Evolutionary conservation across 1,140 invertebrate species (phyloP), one percentile per base, ranked within the genome.

Genomic region (Bombus breviceps): DNA sequence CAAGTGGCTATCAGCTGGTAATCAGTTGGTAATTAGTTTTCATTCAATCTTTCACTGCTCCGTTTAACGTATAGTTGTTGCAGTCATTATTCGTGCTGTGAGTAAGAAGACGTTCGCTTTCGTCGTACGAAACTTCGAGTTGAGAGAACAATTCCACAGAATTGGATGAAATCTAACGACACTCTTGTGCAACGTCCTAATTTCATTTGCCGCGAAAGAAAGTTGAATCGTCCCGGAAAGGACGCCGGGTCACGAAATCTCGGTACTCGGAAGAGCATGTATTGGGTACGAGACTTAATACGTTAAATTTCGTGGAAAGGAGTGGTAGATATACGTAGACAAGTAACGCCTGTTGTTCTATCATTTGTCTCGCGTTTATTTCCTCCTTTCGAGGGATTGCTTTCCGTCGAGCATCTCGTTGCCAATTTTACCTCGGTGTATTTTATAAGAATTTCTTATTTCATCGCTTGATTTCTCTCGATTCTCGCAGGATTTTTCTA

Each of bases 361-460:
- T 81, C 77, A 43, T 73, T 85, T 74, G 32, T 74, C 57, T 18
- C 43, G n/a, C 28, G 28, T 39, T 74, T 85, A 85, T 81, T 64
- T 74, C 43, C 71, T 68, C 71, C 32, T 77, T 77, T 28, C 47
- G 32, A 47, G 39, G 25, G 39, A 18, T 47, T 53, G 43, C 47
- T 47, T 12, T 53, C 66, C 62, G 57, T 74, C 83, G 25, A 59
- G 34, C 72, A 25, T n/a, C 53, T 6, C 39, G 41, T 13, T 76
- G 69, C 71, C 77, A 80, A 85, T 85, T 81, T 81, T 57, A 37
- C n/a, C 32, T 37, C 69, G 41, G 4, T 32, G 37, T 66, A 59
- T 59, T 57, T 9, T 3, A 62, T 15, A 37, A 34, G n/a, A 76
- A 78, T 83, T 76, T 77, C 22, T 28, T 22, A 15, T 28, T 71